A percentile compares a stretch with the other conserved stretches of the same genome.
Evolutionary conservation across 2,888 invertebrate species (phyloP).

Genomic region (Drosophila putrida): DNA sequence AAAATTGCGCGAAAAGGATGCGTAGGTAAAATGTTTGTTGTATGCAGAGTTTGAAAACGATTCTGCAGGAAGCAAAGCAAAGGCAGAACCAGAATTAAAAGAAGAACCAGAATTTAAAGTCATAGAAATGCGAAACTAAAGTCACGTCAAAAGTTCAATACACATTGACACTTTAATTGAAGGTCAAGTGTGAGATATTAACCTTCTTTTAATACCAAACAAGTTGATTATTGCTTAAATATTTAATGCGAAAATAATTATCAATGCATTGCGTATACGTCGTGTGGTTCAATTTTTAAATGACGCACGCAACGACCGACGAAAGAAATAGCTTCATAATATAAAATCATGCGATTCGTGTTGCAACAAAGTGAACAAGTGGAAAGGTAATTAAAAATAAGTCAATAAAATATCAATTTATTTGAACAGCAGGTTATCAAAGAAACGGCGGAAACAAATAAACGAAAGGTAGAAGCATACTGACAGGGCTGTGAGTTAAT

Average conservation of each 20-base stretch:
- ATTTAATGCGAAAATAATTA: conserved; percentile 51
- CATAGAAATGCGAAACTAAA: not conserved
- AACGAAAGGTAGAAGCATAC: not conserved
- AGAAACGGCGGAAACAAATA: conserved; percentile 1
- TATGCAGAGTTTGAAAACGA: conserved; percentile 26
- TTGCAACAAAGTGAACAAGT: not conserved
- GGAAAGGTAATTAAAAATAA: not conserved
- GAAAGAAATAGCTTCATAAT: conserved; percentile 15
- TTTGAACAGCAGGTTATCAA: not conserved
- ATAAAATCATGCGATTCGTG: not conserved
- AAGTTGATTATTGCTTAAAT: conserved; percentile 35
- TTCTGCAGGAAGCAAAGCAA: conserved; percentile 18
- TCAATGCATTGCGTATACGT: conserved; percentile 38
- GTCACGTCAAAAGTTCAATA: conserved; percentile 13
- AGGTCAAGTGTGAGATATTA: conserved; percentile 4
- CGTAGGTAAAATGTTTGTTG: conserved; percentile 49
- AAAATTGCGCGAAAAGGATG: conserved; percentile 41
- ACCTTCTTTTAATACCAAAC: conserved; percentile 13
- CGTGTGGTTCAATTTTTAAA: conserved; percentile 13
- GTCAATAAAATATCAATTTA: conserved; percentile 5
- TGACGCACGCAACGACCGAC: conserved; percentile 25
- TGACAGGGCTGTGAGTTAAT: not conserved
- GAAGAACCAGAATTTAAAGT: not conserved
- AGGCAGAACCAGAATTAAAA: not conserved
- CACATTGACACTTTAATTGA: not conserved